phyloP scores from a whole-genome alignment of 2,888 invertebrate genomes.

The Alsophila aescularia region DNA sequence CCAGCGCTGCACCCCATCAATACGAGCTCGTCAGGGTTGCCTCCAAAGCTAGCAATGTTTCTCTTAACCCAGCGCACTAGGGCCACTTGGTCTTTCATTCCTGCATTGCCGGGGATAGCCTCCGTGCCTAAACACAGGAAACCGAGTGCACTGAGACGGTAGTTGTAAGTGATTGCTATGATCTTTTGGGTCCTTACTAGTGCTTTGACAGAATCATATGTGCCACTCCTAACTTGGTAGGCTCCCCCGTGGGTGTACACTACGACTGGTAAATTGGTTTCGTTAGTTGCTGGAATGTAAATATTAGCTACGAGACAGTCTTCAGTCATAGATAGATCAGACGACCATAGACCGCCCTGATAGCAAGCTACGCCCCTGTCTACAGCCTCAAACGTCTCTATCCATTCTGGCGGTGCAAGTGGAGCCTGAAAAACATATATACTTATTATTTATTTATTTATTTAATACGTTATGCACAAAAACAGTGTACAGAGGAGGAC shows the following conservation, averaged over 20 bases:
- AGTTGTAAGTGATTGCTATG: conserved; percentile 39
- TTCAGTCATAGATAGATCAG: conserved; percentile 28
- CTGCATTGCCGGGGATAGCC: conserved; percentile 61
- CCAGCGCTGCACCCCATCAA: conserved; percentile 64
- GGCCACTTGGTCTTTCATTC: conserved; percentile 62
- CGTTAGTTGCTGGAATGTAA: conserved; percentile 42
- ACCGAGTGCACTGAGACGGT: conserved; percentile 54
- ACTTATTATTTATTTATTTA: too few species aligned
- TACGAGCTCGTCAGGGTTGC: conserved; percentile 44
- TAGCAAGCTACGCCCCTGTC: conserved; percentile 30
- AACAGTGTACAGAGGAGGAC: too few species aligned
- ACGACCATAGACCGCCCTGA: conserved; percentile 8
- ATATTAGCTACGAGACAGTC: conserved; percentile 46
- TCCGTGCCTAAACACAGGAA: conserved; percentile 61
- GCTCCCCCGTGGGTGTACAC: conserved; percentile 51
- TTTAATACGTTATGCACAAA: too few species aligned
- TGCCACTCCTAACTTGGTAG: conserved; percentile 33
- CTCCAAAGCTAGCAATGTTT: too few species aligned
- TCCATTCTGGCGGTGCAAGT: conserved; percentile 38
- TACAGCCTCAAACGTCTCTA: conserved; percentile 36
- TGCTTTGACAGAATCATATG: background rate
- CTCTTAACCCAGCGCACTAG: conserved; percentile 54
- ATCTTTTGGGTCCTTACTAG: conserved; percentile 2
- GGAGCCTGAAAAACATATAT: conserved; percentile 32
- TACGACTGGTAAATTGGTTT: conserved; percentile 46